A percentile compares a stretch with the other conserved stretches of the same genome.
Conservation (phyloP, 2,113 vertebrate species). For the Corydoras sp. region DNA sequence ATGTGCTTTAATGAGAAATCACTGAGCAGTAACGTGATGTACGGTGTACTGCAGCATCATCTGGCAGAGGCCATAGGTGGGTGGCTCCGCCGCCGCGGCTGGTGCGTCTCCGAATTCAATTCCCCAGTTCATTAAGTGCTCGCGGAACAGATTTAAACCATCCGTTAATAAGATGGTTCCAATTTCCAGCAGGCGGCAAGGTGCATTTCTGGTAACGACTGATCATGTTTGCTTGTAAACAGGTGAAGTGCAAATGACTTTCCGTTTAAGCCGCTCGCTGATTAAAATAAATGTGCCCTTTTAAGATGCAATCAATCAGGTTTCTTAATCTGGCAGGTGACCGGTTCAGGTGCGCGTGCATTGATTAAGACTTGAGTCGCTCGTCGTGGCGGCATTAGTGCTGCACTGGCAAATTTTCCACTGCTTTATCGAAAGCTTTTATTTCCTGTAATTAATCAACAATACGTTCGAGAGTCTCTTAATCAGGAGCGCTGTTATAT, state of each 20-base stretch:
- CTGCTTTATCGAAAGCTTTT: background rate
- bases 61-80: conserved; percentile 38
- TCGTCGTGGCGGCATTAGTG: background rate
- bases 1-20: conserved; percentile 54
- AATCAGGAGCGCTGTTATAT: background rate
- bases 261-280: conserved; percentile 32
- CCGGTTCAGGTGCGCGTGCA: conserved; percentile 13
- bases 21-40: conserved; percentile 45
- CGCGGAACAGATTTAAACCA: conserved; percentile 45
- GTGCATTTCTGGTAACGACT: conserved; percentile 41
- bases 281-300: conserved; percentile 29
- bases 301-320: conserved; percentile 20
- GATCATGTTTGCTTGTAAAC: conserved; percentile 46
- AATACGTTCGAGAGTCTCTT: conserved; percentile 4
- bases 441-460: background rate
- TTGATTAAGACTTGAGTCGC: conserved; percentile 25
- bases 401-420: background rate
- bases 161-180: conserved; percentile 44
- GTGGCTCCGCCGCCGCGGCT: conserved; percentile 14
- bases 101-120: conserved; percentile 49
- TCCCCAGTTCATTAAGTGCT: conserved; percentile 47
- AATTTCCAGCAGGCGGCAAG: conserved; percentile 42
- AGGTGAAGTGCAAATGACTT: conserved; percentile 43
- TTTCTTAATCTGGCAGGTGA: conserved; percentile 33
- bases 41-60: conserved; percentile 41